Base-by-base conservation (phyloP, 2,113 vertebrate genomes). In the Delphinus delphis region DNA sequence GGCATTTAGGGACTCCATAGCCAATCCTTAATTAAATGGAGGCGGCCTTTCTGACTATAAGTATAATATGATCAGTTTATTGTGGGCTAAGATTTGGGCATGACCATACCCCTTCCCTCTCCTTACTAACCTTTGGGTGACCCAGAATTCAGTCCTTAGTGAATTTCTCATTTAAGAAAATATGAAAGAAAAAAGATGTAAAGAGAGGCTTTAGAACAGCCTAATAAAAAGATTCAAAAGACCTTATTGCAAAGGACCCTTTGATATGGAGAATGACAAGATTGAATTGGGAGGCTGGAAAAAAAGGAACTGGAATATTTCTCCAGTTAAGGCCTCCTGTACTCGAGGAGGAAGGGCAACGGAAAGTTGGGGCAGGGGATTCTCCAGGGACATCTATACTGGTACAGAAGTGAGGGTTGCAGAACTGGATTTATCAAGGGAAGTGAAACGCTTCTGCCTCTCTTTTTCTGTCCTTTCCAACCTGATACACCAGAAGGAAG, bases 81-180 rank as follows among this genome's bases (percentile, higher is more conserved):
- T 25, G 41, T 31, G 58, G 73, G 25, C 53, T 79, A 13, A 31
- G 47, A 62, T 87, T 91, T 76, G 83, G 50, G 36, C 36, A 44
- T 18, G 67, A 87, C 31, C 62, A 8, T 4, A 65, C 41, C 2
- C n/a, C 17, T 20, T 53, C 33, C 55, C 7, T 41, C 60, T 79
- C 55, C 18, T 18, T 90, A 77, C 21, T 76, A 63, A 88, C 62
- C 58, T 81, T 86, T 65, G 74, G 36, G 31, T 85, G 84, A 96
- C 90, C 84, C 67, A 47, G 33, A 68, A 85, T 77, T 97, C 36
- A 84, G 53, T 63, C 67, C 11, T 82, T 41, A 55, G 85, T 70
- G 55, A 95, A 65, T 55, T 70, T 90, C 33, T 94, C 36, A 67
- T 89, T 94, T 88, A 94, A 93, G 87, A 93, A 97, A 93, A 90